Percentiles rank a stretch among this genome's conserved stretches.
These are phyloP conservation scores for Oxycera nigricornis DNA, from an alignment of 2,888 invertebrate genomes.

Conservation along the genomic window DNA sequence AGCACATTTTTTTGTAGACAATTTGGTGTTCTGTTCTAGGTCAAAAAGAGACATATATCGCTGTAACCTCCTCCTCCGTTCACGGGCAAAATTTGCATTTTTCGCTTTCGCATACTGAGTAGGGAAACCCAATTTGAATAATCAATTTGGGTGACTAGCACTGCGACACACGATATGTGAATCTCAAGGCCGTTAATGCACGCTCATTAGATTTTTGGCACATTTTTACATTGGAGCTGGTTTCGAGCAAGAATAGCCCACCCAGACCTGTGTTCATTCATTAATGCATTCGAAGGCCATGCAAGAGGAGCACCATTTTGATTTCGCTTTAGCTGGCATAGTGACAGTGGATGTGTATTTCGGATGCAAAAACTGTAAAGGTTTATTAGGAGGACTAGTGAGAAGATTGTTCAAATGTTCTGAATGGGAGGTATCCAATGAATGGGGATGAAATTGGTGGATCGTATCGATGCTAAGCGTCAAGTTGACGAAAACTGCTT, in stretches of 20 bases:
- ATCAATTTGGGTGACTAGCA: constrained; percentile 20
- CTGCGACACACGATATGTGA: neutral
- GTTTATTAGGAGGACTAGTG: no score
- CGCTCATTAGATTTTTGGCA: neutral
- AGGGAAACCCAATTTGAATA: constrained; percentile 25
- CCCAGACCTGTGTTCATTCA: neutral
- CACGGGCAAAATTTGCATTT: constrained; percentile 23
- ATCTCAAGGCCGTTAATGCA: neutral
- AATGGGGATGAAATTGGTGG: no score
- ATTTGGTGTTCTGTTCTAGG: neutral
- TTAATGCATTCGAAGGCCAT: no score
- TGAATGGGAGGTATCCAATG: no score
- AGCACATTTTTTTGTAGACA: no score
- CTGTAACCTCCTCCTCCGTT: neutral
- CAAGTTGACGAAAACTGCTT: no score
- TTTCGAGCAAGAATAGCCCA: constrained; percentile 23
- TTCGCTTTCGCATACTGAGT: neutral
- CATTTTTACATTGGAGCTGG: neutral
- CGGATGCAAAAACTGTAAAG: no score
- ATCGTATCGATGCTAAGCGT: no score
- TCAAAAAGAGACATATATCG: neutral
- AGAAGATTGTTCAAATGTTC: no score
- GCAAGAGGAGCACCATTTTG: no score
- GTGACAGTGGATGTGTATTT: no score
- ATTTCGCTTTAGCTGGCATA: no score